These are phyloP conservation scores for Hirtodrosophila duncani DNA, from an alignment of 2,888 invertebrate species.

Conservation along the genomic window DNA sequence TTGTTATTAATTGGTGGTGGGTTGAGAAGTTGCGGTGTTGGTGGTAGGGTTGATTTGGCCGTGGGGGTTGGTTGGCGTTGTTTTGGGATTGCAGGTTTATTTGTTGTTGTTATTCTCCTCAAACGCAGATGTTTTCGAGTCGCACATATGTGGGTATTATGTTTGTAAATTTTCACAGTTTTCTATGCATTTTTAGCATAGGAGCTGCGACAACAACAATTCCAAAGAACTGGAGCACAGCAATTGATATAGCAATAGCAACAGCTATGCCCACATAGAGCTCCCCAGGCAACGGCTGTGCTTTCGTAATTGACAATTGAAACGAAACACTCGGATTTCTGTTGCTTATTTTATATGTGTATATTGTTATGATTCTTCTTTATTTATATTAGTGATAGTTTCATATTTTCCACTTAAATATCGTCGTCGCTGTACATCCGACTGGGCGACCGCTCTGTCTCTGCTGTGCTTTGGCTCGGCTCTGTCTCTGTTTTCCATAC, in stretches of 20 bases:
- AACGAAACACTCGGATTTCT: too few relatives aligned
- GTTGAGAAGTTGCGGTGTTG: slow-evolving; percentile 27
- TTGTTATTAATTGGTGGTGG: slow-evolving; percentile 23
- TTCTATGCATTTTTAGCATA: slow-evolving; percentile 25
- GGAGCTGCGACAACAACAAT: slow-evolving; percentile 10
- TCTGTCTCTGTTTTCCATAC: slow-evolving; percentile 19
- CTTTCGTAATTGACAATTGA: too few relatives aligned
- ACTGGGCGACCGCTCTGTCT: slow-evolving; percentile 5
- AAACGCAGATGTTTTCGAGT: slow-evolving; percentile 56
- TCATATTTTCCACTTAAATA: too few relatives aligned
- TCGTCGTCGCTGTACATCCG: too few relatives aligned
- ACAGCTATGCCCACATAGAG: too few relatives aligned
- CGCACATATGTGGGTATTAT: slow-evolving; percentile 19
- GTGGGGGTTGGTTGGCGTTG: slow-evolving; percentile 47
- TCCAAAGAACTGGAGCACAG: too few relatives aligned
- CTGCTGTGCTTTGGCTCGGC: not conserved
- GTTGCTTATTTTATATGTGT: too few relatives aligned
- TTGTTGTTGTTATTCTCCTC: slow-evolving; percentile 43
- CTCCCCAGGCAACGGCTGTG: too few relatives aligned
- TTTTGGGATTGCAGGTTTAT: slow-evolving; percentile 42
- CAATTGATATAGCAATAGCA: too few relatives aligned
- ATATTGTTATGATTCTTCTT: too few relatives aligned
- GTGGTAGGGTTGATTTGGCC: slow-evolving; percentile 33
- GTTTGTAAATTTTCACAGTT: slow-evolving; percentile 33
- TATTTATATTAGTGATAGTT: too few relatives aligned